These are phyloP conservation scores for Bradypodion ventrale DNA, from an alignment of 2,797 vertebrate species.

Conservation along the genomic window DNA sequence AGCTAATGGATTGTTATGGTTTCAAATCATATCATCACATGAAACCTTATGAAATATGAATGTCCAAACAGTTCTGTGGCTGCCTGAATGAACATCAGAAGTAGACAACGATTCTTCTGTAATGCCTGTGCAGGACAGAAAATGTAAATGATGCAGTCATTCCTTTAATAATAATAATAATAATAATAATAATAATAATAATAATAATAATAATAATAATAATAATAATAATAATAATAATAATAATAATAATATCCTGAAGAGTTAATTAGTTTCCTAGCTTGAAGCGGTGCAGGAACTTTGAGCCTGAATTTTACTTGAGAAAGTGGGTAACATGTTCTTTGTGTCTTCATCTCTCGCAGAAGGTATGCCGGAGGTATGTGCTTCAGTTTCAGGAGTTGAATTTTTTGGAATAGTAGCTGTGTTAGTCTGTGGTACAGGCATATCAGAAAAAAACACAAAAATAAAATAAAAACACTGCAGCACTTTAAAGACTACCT, in stretches of 20 bases:
- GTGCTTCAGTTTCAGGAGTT: not conserved
- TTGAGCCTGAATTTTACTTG: constrained; percentile 29
- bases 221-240: not conserved
- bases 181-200: too few species aligned
- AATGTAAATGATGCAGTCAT: not conserved
- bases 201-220: not conserved
- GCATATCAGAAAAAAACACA: too few species aligned
- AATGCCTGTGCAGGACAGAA: constrained; percentile 40
- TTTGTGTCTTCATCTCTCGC: constrained; percentile 26
- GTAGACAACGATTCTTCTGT: constrained; percentile 43
- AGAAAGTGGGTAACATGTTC: constrained; percentile 31
- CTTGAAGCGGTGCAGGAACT: not conserved
- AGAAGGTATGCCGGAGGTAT: constrained; percentile 38
- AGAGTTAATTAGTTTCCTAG: not conserved
- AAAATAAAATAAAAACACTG: too few species aligned
- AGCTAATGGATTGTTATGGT: constrained; percentile 21
- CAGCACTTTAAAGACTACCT: too few species aligned
- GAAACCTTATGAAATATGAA: constrained; percentile 25
- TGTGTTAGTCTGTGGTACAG: too few species aligned
- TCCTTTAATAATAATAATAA: not conserved
- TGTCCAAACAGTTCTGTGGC: constrained; percentile 30
- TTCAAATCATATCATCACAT: constrained; percentile 34
- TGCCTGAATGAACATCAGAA: constrained; percentile 48
- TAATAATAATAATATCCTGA: not conserved
- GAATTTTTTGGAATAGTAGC: too few species aligned